Evolutionary conservation across 2,888 invertebrate species (phyloP).

Genomic region (Crocallis elinguaria): DNA sequence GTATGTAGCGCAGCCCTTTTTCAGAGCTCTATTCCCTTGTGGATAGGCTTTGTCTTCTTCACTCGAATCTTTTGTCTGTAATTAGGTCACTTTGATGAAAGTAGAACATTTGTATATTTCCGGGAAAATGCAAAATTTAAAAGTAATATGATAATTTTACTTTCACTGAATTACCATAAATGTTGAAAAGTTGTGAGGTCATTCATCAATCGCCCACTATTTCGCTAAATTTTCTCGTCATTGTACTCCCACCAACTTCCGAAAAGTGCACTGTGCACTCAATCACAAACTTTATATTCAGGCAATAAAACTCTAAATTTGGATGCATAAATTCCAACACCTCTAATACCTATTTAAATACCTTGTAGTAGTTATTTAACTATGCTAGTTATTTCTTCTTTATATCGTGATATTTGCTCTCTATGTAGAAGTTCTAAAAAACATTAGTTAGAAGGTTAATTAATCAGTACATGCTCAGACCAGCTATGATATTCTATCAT

Average conservation of each 20-base stretch:
- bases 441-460: no score
- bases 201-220: background rate
- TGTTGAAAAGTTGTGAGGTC: background rate
- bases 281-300: conserved; percentile 34
- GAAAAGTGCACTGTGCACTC: conserved; percentile 39
- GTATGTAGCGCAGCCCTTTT: conserved; percentile 31
- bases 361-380: no score
- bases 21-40: conserved; percentile 17
- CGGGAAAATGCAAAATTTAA: background rate
- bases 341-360: no score
- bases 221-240: conserved; percentile 31
- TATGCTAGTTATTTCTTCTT: no score
- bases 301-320: conserved; percentile 35
- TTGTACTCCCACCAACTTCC: conserved; percentile 39
- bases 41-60: conserved; percentile 49
- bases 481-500: no score
- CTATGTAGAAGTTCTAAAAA: no score
- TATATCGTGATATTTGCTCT: no score
- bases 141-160: conserved; percentile 2
- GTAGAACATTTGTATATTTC: conserved; percentile 26
- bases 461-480: no score
- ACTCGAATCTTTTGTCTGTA: conserved; percentile 54
- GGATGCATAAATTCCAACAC: conserved; percentile 16
- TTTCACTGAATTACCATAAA: conserved; percentile 3
- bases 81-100: conserved; percentile 51